Conservation (phyloP, 2,113 vertebrate genomes). For the Ophthalmolycus amberensis region DNA sequence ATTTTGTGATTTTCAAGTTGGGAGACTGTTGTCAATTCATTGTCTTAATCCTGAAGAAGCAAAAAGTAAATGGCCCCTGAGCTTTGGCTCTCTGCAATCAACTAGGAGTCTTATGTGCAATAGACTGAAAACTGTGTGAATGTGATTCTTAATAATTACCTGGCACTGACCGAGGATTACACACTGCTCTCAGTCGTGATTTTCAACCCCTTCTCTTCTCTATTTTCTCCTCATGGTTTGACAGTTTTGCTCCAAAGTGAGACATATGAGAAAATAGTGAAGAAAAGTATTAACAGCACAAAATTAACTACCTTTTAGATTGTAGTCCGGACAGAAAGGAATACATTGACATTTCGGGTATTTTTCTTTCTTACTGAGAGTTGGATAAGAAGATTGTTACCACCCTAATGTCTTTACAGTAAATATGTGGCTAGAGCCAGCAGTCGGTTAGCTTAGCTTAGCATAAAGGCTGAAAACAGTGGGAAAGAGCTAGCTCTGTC, state of each 20-base stretch:
- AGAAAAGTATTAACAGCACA: slow-evolving; percentile 41
- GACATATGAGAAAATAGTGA: background rate
- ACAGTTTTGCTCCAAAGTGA: slow-evolving; percentile 32
- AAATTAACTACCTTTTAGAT: slow-evolving; percentile 2
- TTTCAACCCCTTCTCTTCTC: slow-evolving; percentile 18
- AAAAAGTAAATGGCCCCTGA: background rate
- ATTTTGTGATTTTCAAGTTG: slow-evolving; percentile 23
- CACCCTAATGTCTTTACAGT: background rate
- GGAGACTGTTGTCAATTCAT: slow-evolving; percentile 21
- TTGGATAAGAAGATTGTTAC: background rate
- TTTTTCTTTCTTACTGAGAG: slow-evolving; percentile 1
- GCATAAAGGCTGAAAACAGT: slow-evolving; percentile 3
- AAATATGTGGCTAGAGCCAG: background rate
- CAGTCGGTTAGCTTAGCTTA: slow-evolving; percentile 23
- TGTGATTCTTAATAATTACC: slow-evolving; percentile 37
- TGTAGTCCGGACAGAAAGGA: background rate
- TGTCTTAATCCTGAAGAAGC: slow-evolving; percentile 16
- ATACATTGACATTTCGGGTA: background rate
- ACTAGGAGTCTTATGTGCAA: slow-evolving; percentile 71
- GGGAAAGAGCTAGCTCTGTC: background rate
- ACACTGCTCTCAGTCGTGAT: slow-evolving; percentile 31
- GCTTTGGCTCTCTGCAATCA: slow-evolving; percentile 43
- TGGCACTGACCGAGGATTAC: slow-evolving; percentile 37
- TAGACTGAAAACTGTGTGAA: slow-evolving; percentile 67
- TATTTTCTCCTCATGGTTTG: slow-evolving; percentile 7